Evolutionary conservation across 2,888 invertebrate species (phyloP), one percentile per base, ranked within the genome.

Genomic region (Blera fallax): DNA sequence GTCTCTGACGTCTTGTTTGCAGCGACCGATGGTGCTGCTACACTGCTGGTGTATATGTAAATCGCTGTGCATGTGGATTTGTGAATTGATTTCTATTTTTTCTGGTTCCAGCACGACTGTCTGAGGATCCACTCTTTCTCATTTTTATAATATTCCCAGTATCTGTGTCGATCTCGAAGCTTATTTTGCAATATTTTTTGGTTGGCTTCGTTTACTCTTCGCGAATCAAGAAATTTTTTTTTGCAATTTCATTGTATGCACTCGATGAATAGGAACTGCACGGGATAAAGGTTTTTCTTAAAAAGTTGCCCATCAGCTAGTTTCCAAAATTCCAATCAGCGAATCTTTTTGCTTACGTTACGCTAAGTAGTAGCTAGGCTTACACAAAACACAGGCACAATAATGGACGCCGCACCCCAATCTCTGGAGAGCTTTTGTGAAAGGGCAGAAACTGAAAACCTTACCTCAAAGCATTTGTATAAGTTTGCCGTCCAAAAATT

Each of bases 71-170:
- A 72, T 62, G n/a, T n/a, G 62, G 54, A 32, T 50, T 79, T 79
- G 43, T 69, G 73, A 50, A 83, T 79, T 83, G 78, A 73, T 84
- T 79, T 84, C 56, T 76, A 50, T 77, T 60, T 80, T 52, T 72
- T 64, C 72, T 73, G 60, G n/a, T 67, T 78, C 50, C 60, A 52
- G 56, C 50, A 58, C 29, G 60, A 56, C 50, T 67, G 73, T 67
- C 48, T 77, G 27, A 62, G 56, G 76, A 77, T 77, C 58, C 50
- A 73, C 54, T 72, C 50, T 77, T 70, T 77, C 48, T 62, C 67
- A 52, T 45, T 83, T 54, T 65, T 65, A 58, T 64, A 43, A 56
- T 64, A n/a, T 62, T 43, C 56, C 45, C 40, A 16, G 32, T 69
- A 70, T 81, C 56, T 58, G 56, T 70, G 62, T 48, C 56, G 70